phyloP scores from a whole-genome alignment of 2,888 invertebrate genomes.

The Melipona bicolor region DNA sequence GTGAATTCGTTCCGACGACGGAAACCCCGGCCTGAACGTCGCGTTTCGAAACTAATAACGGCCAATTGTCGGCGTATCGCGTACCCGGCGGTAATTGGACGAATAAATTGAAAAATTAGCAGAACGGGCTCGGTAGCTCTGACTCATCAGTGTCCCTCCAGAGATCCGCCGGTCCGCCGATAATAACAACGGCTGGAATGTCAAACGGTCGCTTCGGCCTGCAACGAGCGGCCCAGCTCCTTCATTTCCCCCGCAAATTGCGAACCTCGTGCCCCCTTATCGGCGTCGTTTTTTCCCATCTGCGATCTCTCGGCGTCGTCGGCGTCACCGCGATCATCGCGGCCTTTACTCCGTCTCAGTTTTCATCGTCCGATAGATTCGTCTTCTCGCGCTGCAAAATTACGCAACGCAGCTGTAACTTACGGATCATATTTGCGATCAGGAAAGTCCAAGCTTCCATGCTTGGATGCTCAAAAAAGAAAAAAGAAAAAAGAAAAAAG shows the following conservation, averaged over 20 bases:
- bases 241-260: conserved; percentile 77
- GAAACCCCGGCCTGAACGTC: conserved; percentile 67
- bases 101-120: conserved; percentile 83
- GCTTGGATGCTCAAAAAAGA: no score
- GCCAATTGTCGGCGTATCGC: conserved; percentile 80
- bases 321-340: background rate
- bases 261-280: conserved; percentile 51
- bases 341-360: no score
- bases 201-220: conserved; percentile 76
- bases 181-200: conserved; percentile 79
- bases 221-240: conserved; percentile 63
- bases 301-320: conserved; percentile 4
- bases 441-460: no score
- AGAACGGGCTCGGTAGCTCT: conserved; percentile 72
- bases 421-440: no score
- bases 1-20: conserved; percentile 68
- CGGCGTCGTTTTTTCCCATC: conserved; percentile 51
- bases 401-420: no score
- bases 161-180: conserved; percentile 73
- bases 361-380: no score
- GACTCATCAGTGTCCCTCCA: conserved; percentile 67
- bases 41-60: conserved; percentile 78
- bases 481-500: no score
- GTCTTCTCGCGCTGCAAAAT: no score
- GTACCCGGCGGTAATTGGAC: conserved; percentile 78